These are phyloP conservation scores for Dryococelus australis DNA, from an alignment of 2,888 invertebrate genomes.

Conservation along the genomic window DNA sequence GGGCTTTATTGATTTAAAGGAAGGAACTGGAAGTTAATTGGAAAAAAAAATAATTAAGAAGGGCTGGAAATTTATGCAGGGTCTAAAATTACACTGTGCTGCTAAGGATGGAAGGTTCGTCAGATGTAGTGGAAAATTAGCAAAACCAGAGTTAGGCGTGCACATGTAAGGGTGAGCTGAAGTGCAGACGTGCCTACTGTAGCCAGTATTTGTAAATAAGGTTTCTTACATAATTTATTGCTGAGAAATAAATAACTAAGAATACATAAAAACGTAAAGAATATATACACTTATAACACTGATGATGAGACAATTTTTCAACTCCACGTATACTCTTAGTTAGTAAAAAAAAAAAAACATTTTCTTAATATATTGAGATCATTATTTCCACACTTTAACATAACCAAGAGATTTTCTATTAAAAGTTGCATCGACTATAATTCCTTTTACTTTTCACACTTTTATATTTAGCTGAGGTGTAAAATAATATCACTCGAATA, in stretches of 20 bases:
- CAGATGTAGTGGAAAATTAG: background rate
- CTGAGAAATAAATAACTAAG: background rate
- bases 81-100: background rate
- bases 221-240: background rate
- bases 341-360: too few relatives aligned
- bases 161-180: background rate
- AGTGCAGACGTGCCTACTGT: background rate
- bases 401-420: too few relatives aligned
- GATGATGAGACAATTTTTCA: too few relatives aligned
- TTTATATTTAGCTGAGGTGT: too few relatives aligned
- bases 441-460: too few relatives aligned
- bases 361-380: too few relatives aligned
- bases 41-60: slow-evolving; percentile 13
- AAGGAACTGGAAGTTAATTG: slow-evolving; percentile 5
- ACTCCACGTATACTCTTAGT: too few relatives aligned
- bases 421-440: too few relatives aligned
- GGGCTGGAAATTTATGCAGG: background rate
- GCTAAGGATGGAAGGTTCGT: background rate
- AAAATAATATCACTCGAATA: too few relatives aligned
- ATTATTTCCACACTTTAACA: too few relatives aligned
- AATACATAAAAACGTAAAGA: background rate
- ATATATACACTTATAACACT: background rate
- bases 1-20: slow-evolving; percentile 23
- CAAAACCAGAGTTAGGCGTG: background rate
- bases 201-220: background rate